Evolutionary conservation across 2,113 vertebrate genomes (phyloP).

Genomic region (Rousettus leschenaultii): DNA sequence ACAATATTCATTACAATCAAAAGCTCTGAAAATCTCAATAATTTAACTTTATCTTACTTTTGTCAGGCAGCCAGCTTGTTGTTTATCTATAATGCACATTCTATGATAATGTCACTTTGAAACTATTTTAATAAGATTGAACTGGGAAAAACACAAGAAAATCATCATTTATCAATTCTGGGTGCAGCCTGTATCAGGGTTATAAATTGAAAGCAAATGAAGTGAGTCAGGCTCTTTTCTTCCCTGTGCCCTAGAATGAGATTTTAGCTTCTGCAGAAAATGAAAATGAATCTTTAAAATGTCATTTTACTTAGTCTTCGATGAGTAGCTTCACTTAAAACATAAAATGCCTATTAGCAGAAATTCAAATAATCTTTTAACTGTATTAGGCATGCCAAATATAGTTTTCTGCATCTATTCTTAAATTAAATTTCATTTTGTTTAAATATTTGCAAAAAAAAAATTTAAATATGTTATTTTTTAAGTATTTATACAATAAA

Average conservation of each 20-base stretch:
- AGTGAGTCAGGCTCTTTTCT: neutral
- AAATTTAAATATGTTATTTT: neutral
- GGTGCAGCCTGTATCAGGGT: neutral
- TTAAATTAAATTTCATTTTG: conserved; percentile 14
- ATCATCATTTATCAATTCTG: neutral
- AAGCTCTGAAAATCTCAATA: neutral
- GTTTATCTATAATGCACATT: neutral
- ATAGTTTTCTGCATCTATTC: neutral
- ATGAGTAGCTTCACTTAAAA: neutral
- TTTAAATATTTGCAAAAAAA: neutral
- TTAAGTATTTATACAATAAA: neutral
- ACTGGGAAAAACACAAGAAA: neutral
- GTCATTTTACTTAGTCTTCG: neutral
- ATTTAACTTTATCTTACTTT: neutral
- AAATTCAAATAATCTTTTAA: conserved; percentile 7
- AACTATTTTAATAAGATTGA: neutral
- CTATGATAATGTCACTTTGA: neutral
- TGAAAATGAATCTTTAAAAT: conserved; percentile 22
- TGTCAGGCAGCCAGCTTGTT: neutral
- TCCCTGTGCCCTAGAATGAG: neutral
- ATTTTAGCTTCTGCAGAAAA: neutral
- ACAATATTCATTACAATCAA: neutral
- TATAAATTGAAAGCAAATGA: neutral
- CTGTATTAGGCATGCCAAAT: neutral
- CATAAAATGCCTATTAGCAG: neutral